These are phyloP conservation scores for Eupithecia inturbata DNA, from an alignment of 2,888 invertebrate species.

Conservation along the genomic window DNA sequence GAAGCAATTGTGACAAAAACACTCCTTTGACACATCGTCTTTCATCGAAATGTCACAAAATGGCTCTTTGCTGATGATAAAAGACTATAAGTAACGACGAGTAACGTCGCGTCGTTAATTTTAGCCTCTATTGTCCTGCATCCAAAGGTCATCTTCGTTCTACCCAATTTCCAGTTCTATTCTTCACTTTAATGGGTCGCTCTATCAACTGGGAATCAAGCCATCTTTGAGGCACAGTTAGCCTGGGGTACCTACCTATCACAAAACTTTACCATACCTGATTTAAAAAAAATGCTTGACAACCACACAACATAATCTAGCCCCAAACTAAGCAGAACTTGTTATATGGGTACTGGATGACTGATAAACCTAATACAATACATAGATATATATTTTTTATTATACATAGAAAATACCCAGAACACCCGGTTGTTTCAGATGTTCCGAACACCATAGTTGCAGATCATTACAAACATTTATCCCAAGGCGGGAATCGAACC, in stretches of 20 bases:
- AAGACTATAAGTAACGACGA: conserved; percentile 9
- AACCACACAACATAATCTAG: too few relatives aligned
- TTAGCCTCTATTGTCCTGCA: conserved; percentile 30
- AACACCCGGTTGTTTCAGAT: too few relatives aligned
- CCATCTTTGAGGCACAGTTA: conserved; percentile 20
- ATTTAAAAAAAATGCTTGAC: too few relatives aligned
- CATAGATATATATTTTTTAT: too few relatives aligned
- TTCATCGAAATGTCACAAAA: conserved; percentile 16
- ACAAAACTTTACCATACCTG: background rate
- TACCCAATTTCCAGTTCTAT: conserved; percentile 28
- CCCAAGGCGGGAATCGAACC: too few relatives aligned
- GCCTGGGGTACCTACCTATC: conserved; percentile 11
- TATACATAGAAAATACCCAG: too few relatives aligned
- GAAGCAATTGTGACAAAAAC: background rate
- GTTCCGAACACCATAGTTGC: too few relatives aligned
- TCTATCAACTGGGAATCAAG: conserved; percentile 31
- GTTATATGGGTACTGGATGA: too few relatives aligned
- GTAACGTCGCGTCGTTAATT: conserved; percentile 26
- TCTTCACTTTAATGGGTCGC: conserved; percentile 33
- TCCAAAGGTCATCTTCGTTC: conserved; percentile 32
- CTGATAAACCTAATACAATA: too few relatives aligned
- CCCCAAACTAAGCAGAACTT: too few relatives aligned
- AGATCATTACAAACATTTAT: too few relatives aligned
- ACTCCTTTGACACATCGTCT: background rate
- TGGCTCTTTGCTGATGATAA: conserved; percentile 12